These are phyloP conservation scores for Apolygus lucorum DNA, from an alignment of 1,140 invertebrate genomes.

Conservation along the genomic window DNA sequence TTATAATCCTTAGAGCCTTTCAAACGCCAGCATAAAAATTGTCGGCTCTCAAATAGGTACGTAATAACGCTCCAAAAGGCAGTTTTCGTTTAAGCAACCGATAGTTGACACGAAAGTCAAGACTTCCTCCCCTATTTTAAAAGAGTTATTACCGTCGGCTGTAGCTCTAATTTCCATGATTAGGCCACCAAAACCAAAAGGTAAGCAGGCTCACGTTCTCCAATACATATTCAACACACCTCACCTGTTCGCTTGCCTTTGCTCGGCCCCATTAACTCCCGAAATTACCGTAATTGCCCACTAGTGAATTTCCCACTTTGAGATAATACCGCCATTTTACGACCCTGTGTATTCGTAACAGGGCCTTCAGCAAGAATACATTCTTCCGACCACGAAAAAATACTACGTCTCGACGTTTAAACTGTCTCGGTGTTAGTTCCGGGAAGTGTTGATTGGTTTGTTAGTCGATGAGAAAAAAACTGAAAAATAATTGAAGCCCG, in stretches of 20 bases:
- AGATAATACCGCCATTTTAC: neutral
- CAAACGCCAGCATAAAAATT: neutral
- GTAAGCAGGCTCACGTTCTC: neutral
- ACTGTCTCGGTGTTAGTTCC: too few species aligned
- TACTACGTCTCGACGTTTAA: too few species aligned
- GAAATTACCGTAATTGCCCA: slow-evolving; percentile 2
- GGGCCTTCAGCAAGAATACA: too few species aligned
- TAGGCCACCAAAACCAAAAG: neutral
- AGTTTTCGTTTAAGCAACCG: neutral
- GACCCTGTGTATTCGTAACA: too few species aligned
- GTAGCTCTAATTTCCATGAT: neutral
- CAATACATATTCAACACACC: neutral
- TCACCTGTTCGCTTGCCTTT: neutral
- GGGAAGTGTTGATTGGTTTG: too few species aligned
- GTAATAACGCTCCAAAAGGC: neutral
- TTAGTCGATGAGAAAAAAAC: too few species aligned
- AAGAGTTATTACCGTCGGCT: neutral
- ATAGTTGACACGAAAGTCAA: neutral
- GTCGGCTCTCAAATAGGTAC: neutral
- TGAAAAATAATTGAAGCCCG: too few species aligned
- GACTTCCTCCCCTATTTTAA: neutral
- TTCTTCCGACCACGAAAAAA: too few species aligned
- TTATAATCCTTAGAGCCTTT: neutral
- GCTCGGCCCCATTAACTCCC: neutral
- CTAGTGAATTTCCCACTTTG: neutral